Conservation (phyloP, 1,140 invertebrate genomes). For the Cecropterus lyciades region DNA sequence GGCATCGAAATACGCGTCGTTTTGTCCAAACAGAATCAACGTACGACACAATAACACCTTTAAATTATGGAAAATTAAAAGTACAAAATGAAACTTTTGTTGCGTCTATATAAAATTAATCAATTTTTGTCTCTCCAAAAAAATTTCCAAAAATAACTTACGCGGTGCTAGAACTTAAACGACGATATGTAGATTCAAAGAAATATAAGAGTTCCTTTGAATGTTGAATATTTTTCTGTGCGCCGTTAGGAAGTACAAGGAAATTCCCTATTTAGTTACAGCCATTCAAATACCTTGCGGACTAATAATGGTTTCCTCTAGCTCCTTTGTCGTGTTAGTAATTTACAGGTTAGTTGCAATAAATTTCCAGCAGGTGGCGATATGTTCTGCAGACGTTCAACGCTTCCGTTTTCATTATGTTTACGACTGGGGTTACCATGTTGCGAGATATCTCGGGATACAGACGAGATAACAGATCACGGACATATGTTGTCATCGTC, state of each 20-base stretch:
- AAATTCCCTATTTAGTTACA: constrained; percentile 40
- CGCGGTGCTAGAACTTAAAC: too few species aligned
- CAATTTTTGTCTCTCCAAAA: too few species aligned
- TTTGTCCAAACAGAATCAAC: too few species aligned
- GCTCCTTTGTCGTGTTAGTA: constrained; percentile 19
- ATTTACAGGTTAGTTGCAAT: constrained; percentile 38
- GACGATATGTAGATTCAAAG: not conserved
- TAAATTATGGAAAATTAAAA: too few species aligned
- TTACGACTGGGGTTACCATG: constrained; percentile 9
- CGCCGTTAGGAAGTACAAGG: constrained; percentile 26
- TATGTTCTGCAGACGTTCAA: constrained; percentile 34
- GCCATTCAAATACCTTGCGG: constrained; percentile 31
- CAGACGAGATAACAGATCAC: too few species aligned
- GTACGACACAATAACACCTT: too few species aligned
- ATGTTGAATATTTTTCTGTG: constrained; percentile 16
- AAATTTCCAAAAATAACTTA: too few species aligned
- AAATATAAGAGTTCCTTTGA: constrained; percentile 28
- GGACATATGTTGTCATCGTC: too few species aligned
- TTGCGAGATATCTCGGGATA: not conserved
- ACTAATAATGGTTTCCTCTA: constrained; percentile 35
- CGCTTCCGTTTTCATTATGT: constrained; percentile 49
- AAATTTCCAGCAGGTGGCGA: constrained; percentile 37
- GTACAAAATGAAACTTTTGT: too few species aligned
- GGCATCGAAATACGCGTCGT: too few species aligned
- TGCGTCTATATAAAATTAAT: too few species aligned